Percentiles rank a stretch among this genome's conserved stretches.
Evolutionary conservation across 2,113 vertebrate genomes (phyloP).

Genomic region (Rousettus leschenaultii): DNA sequence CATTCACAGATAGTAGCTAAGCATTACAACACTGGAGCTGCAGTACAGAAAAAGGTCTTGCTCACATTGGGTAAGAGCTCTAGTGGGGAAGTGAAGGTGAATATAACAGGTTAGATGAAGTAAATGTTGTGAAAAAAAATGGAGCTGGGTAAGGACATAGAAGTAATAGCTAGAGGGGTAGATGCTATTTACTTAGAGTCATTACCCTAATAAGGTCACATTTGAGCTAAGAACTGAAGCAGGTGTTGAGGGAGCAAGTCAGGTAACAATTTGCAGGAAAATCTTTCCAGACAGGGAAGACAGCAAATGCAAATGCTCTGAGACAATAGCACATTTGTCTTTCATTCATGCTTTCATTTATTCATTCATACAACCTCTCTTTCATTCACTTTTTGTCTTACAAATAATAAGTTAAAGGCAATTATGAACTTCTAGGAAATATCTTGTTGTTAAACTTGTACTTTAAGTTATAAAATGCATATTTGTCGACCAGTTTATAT

Average conservation of each 20-base stretch:
- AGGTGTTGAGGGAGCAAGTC: neutral
- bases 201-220: neutral
- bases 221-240: neutral
- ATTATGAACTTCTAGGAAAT: neutral
- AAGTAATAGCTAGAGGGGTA: neutral
- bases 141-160: neutral
- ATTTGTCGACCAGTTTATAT: neutral
- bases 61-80: neutral
- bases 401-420: neutral
- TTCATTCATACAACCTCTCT: neutral
- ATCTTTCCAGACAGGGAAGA: neutral
- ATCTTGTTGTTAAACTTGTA: neutral
- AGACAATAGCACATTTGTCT: neutral
- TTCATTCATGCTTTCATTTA: neutral
- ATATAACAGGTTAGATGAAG: neutral
- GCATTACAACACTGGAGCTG: no score
- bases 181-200: neutral
- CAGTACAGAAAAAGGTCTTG: neutral
- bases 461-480: neutral
- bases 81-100: neutral
- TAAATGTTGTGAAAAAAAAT: neutral
- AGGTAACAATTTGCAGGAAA: neutral
- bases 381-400: neutral
- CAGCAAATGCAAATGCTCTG: neutral
- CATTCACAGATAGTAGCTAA: neutral